Conservation (phyloP, 2,113 vertebrate genomes). For the Mesoclemmys tuberculata region DNA sequence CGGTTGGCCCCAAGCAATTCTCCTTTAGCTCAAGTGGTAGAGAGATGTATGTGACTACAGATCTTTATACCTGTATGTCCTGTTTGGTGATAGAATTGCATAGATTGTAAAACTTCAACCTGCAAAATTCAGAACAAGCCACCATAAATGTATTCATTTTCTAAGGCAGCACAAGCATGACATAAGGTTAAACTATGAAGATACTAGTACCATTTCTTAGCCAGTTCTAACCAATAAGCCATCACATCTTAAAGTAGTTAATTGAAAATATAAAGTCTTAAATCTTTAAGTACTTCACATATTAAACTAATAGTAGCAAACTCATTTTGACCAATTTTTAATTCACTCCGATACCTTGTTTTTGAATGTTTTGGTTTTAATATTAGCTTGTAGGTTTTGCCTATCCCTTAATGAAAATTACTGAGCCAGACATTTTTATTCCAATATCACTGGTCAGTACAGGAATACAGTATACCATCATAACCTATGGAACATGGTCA, state of each 20-base stretch:
- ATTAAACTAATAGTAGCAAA: not conserved
- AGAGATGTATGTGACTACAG: no score
- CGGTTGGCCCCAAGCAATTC: no score
- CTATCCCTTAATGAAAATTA: no score
- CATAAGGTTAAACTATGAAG: not conserved
- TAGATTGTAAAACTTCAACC: not conserved
- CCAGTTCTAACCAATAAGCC: not conserved
- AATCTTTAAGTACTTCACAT: not conserved
- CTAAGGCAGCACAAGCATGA: not conserved
- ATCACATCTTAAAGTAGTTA: not conserved
- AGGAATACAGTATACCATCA: accelerated
- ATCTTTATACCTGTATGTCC: no score
- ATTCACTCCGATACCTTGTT: not conserved
- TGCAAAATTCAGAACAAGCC: not conserved
- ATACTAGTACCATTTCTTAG: not conserved
- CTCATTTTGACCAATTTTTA: not conserved
- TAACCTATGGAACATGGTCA: no score
- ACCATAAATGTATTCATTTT: not conserved
- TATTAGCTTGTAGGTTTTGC: not conserved
- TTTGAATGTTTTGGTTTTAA: not conserved
- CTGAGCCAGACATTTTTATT: not conserved
- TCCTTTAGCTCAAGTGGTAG: no score
- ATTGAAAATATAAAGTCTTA: not conserved
- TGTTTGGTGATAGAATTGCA: no score
- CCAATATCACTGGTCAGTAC: not conserved